Evolutionary conservation across 2,113 vertebrate genomes (phyloP), one percentile per base, ranked within the genome.

Genomic region (Peromyscus polionotus): DNA sequence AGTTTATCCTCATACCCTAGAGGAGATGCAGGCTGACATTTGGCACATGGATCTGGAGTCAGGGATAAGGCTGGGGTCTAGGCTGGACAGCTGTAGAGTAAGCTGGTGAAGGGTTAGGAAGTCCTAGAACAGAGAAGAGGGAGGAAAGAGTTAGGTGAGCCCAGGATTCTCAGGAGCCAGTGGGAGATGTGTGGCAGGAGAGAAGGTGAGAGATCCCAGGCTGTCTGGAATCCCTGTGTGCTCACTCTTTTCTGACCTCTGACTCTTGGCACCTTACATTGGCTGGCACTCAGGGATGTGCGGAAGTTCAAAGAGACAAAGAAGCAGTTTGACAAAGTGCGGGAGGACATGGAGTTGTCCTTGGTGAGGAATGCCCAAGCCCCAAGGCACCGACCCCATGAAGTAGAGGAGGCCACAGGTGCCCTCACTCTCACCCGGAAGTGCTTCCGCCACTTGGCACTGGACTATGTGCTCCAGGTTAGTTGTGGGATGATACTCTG

Each of bases 241-340:
- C 8, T 85, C 61, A 28, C 75, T 65, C n/a, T 61, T 1, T 10
- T 59, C 7, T 33, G 22, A 76, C 70, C 70, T 2, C 63, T 84
- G 81, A 36, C 7, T 63, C 42, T 13, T 81, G 95, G 1, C 5
- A 75, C 63, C 22, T 19, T 19, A 42, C 12, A 1, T 54, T 4
- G 0, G 7, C 91, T 14, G 88, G 67, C 24, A 95, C 96, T 20
- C 98, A 99, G 99, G 73, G 99, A 99, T 0, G 99, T 99, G 24
- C 98, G 99, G 13, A 99, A 99, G 95, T 99, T 99, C 98, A 99
- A 99, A 98, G 99, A 99, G 96, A 99, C 99, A 9, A 99, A 99
- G 99, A 99, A 99, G 98, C 99, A 99, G 97, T 99, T 99, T 13
- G 99, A 99, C 94, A 98, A 98, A 48, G 99, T 99, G 73, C 98